These are phyloP conservation scores for Meriones unguiculatus DNA, from an alignment of 2,113 vertebrate species.

Conservation along the genomic window DNA sequence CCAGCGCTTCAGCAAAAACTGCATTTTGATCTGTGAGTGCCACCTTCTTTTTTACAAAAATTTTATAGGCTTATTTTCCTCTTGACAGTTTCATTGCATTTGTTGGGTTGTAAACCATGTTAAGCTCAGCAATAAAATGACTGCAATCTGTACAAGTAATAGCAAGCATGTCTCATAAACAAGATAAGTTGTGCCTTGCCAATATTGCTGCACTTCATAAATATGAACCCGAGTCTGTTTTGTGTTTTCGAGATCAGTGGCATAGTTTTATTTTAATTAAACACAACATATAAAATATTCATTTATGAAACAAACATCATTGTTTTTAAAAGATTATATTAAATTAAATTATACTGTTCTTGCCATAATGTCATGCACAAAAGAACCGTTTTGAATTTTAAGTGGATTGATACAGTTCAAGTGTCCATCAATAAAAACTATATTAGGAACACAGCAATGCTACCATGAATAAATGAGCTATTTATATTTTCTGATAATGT, in stretches of 20 bases:
- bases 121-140: conserved; percentile 90
- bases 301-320: conserved; percentile 89
- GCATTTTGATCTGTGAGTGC: conserved; percentile 83
- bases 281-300: conserved; percentile 91
- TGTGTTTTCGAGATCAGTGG: conserved; percentile 87
- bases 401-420: conserved; percentile 83
- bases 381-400: conserved; percentile 82
- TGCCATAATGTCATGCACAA: conserved; percentile 76
- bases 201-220: conserved; percentile 90
- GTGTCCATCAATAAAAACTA: conserved; percentile 86
- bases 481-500: conserved; percentile 87
- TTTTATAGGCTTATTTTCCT: conserved; percentile 85
- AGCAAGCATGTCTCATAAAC: conserved; percentile 90
- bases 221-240: conserved; percentile 88
- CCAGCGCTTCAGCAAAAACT: conserved; percentile 7
- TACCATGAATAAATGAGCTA: conserved; percentile 86
- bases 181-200: conserved; percentile 90
- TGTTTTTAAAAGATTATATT: conserved; percentile 87
- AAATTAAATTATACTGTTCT: conserved; percentile 84
- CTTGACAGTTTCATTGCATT: conserved; percentile 89
- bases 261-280: conserved; percentile 92
- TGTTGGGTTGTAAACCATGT: conserved; percentile 89
- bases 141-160: conserved; percentile 90
- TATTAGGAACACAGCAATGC: conserved; percentile 80
- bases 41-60: conserved; percentile 74